Conservation (phyloP, 2,113 vertebrate species). For the Labrus mixtus region DNA sequence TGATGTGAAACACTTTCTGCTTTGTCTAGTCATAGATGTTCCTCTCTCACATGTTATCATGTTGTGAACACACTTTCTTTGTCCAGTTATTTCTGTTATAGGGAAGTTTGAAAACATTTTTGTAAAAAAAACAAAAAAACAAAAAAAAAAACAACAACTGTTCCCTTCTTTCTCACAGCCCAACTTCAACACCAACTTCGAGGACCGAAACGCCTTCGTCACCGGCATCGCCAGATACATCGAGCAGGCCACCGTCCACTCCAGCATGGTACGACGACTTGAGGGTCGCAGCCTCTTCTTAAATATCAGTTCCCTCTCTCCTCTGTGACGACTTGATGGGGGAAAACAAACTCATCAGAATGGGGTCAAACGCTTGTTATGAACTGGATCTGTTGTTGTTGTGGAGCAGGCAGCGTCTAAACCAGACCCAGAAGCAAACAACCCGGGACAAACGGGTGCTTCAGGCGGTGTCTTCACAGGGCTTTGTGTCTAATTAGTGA, state of each 20-base stretch:
- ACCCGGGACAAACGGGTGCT: slow-evolving; percentile 47
- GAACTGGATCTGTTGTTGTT: slow-evolving; percentile 26
- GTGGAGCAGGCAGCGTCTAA: slow-evolving; percentile 10
- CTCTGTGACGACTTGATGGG: background rate
- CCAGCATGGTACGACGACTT: slow-evolving; percentile 91
- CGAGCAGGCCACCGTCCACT: slow-evolving; percentile 97
- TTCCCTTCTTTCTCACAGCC: slow-evolving; percentile 83
- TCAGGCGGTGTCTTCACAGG: slow-evolving; percentile 27
- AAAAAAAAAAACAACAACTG: too few species aligned
- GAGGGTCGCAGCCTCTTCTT: background rate
- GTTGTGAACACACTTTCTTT: too few species aligned
- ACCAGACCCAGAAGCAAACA: slow-evolving; percentile 37
- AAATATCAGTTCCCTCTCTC: background rate
- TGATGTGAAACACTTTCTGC: too few species aligned
- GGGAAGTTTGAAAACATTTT: background rate
- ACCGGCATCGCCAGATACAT: slow-evolving; percentile 98
- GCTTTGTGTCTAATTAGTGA: slow-evolving; percentile 76
- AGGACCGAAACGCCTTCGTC: slow-evolving; percentile 98
- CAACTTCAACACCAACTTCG: slow-evolving; percentile 99
- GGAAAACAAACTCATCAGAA: slow-evolving; percentile 15
- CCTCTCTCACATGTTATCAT: too few species aligned
- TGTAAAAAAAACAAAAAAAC: background rate
- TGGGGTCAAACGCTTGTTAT: slow-evolving; percentile 18
- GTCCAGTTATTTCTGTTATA: background rate
- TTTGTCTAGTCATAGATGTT: too few species aligned